Conservation (phyloP, 2,113 vertebrate species). For the Lynx canadensis region DNA sequence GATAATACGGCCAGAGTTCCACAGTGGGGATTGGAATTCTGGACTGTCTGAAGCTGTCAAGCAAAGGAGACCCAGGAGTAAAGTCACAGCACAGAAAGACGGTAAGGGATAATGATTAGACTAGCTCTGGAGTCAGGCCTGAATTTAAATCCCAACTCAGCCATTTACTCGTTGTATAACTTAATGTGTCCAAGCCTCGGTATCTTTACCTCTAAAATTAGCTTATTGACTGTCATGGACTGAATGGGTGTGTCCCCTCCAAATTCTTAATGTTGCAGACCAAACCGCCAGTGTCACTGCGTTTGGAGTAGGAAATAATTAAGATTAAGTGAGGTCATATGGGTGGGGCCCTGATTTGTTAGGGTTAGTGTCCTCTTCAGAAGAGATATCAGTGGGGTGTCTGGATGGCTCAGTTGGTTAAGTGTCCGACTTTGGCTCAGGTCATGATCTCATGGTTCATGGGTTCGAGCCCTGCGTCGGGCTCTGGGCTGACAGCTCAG, state of each 20-base stretch:
- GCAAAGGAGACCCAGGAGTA: not conserved
- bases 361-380: not conserved
- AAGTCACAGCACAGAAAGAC: not conserved
- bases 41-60: not conserved
- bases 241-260: not conserved
- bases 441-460: too few species aligned
- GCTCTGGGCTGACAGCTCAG: too few species aligned
- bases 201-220: not conserved
- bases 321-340: not conserved
- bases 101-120: not conserved
- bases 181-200: not conserved
- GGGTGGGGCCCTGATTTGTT: not conserved
- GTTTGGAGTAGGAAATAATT: not conserved
- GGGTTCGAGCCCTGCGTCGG: too few species aligned
- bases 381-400: not conserved
- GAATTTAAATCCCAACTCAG: not conserved
- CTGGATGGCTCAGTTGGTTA: too few species aligned
- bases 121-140: not conserved
- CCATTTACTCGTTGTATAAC: not conserved
- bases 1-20: not conserved
- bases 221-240: not conserved
- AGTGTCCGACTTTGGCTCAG: too few species aligned
- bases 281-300: not conserved
- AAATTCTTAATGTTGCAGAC: not conserved
- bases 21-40: not conserved